Base-by-base conservation (phyloP, 2,113 vertebrate species). In the Clarias batrachus region DNA sequence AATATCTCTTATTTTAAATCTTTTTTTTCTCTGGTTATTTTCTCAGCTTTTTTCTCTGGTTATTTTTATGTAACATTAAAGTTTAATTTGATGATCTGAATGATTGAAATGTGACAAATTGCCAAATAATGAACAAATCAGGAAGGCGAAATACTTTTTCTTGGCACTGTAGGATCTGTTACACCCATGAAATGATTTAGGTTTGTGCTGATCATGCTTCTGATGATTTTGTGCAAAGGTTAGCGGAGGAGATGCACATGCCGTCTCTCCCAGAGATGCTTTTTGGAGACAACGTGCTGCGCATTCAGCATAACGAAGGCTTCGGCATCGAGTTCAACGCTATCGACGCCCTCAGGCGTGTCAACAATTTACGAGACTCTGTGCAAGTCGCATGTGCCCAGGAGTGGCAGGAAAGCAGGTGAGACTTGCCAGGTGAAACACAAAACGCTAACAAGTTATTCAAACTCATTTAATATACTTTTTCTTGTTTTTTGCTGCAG, bases 271-370 rank as follows among this genome's bases (percentile, higher is more conserved):
- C 98, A 6, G 98, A 99, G 94, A 99, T 99, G 98, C 94, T 99
- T 94, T 99, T 99, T 91, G 98, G 98, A 81, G 97, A 99, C 92
- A 99, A 99, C 17, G 90, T 99, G 30, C 92, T 99, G 84, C 95
- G 96, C 85, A 97, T 99, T 93, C 96, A 97, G 82, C 97, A 99
- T 76, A 90, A 91, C 0, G 94, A 92, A 12, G 96, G 97, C 37
- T 99, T 97, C 87, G 98, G 97, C 73, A 98, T 99, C 25, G 97
- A 98, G 85, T 99, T 98, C 92, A 99, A 97, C 78, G 98, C 98
- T 82, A 95, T 96, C 2, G 97, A 98, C 89, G 97, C 97, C 57
- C 95, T 99, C 41, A 97, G 94, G 91, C 96, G 95, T 90, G 97
- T 99, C 84, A 97, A 97, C 94, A 99, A 97, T 90, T 94, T 95